phyloP scores from a whole-genome alignment of 1,140 invertebrate genomes.

The Lerema accius region DNA sequence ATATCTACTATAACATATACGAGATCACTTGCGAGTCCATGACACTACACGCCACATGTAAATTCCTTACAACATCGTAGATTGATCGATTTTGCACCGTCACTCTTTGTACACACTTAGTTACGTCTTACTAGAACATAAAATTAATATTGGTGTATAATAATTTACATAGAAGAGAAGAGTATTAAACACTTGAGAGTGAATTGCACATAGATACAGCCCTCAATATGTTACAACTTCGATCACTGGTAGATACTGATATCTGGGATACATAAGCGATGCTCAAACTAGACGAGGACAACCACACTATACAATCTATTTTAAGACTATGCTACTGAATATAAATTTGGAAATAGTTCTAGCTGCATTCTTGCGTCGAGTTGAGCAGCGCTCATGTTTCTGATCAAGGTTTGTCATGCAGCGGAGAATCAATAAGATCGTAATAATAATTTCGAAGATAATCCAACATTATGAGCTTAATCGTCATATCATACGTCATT shows the following conservation, averaged over 20 bases:
- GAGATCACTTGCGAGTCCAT: conserved; percentile 63
- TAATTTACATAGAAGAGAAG: conserved; percentile 36
- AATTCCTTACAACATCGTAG: conserved; percentile 51
- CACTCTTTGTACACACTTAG: conserved; percentile 67
- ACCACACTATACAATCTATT: background rate
- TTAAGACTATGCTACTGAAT: conserved; percentile 17
- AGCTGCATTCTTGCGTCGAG: conserved; percentile 25
- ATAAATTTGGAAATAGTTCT: conserved; percentile 18
- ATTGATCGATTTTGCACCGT: conserved; percentile 83
- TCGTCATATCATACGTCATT: background rate
- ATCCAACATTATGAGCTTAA: background rate
- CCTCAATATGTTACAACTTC: conserved; percentile 75
- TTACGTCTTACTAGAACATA: conserved; percentile 50
- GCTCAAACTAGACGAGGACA: conserved; percentile 21
- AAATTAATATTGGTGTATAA: conserved; percentile 45
- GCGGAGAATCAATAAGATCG: conserved; percentile 10
- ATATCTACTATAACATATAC: conserved; percentile 36
- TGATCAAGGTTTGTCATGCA: conserved; percentile 14
- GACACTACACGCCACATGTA: conserved; percentile 51
- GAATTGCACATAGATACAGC: conserved; percentile 48
- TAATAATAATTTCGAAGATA: conserved; percentile 1
- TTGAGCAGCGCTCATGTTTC: conserved; percentile 26
- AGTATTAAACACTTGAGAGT: conserved; percentile 33
- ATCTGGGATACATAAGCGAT: conserved; percentile 27
- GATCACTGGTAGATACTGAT: conserved; percentile 45